phyloP scores from a whole-genome alignment of 2,888 invertebrate species.

The Meloe dianella region DNA sequence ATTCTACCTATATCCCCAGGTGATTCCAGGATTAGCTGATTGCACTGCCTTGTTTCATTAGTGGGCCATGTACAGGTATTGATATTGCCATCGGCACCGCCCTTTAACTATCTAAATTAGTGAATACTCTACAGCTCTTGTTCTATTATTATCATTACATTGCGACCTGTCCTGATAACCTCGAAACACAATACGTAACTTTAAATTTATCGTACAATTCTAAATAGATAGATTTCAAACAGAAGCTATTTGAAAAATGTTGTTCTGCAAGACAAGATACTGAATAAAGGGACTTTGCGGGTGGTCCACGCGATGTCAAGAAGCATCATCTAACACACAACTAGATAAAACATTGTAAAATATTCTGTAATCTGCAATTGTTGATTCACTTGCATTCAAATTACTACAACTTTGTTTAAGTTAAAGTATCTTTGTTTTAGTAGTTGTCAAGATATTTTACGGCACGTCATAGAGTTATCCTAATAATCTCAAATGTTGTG shows the following conservation, averaged over 20 bases:
- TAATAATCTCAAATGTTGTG: slow-evolving; percentile 40
- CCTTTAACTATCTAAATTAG: slow-evolving; percentile 29
- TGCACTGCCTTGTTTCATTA: slow-evolving; percentile 60
- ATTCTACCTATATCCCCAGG: slow-evolving; percentile 40
- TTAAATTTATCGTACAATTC: slow-evolving; percentile 10
- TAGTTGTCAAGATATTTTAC: slow-evolving; percentile 19
- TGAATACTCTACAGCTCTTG: slow-evolving; percentile 22
- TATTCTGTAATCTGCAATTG: background rate
- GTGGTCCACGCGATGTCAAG: slow-evolving; percentile 35
- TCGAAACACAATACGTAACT: slow-evolving; percentile 4
- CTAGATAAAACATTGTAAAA: slow-evolving; percentile 32
- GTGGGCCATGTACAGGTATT: slow-evolving; percentile 48
- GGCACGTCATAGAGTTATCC: slow-evolving; percentile 34
- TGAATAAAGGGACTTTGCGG: slow-evolving; percentile 21
- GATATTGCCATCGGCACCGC: slow-evolving; percentile 47
- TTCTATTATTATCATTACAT: slow-evolving; percentile 19
- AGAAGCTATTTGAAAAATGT: slow-evolving; percentile 1
- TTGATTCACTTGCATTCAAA: background rate
- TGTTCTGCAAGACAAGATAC: slow-evolving; percentile 9
- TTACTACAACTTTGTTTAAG: background rate
- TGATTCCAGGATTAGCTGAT: slow-evolving; percentile 48
- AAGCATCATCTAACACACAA: slow-evolving; percentile 34
- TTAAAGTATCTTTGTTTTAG: background rate
- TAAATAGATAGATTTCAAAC: slow-evolving; percentile 10
- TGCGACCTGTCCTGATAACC: slow-evolving; percentile 14